Evolutionary conservation across 2,113 vertebrate species (phyloP).

Genomic region (Tenrec ecaudatus): DNA sequence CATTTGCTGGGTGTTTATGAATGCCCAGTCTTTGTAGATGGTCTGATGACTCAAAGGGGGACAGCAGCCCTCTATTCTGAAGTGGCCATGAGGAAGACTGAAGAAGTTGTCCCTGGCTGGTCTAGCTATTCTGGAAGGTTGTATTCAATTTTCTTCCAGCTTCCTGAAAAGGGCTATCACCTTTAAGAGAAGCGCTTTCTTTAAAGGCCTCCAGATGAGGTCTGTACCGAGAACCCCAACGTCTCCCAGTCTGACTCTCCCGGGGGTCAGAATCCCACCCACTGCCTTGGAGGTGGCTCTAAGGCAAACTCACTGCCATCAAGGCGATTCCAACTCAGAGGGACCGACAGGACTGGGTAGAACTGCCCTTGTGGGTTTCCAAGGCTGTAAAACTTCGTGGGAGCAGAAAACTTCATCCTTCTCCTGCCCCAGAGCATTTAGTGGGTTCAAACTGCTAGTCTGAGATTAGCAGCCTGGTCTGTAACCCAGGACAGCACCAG

Average conservation of each 20-base stretch:
- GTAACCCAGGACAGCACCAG: too few species aligned
- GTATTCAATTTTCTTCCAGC: not conserved
- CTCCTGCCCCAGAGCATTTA: too few species aligned
- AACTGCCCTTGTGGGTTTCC: not conserved
- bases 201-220: not conserved
- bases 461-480: too few species aligned
- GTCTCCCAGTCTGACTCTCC: not conserved
- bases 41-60: not conserved
- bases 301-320: not conserved
- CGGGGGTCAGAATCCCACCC: not conserved
- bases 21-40: not conserved
- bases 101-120: rapidly evolving
- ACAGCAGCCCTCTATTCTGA: not conserved
- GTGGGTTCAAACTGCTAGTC: too few species aligned
- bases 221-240: not conserved
- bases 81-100: not conserved
- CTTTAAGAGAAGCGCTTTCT: not conserved
- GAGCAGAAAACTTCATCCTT: not conserved
- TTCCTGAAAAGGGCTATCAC: not conserved
- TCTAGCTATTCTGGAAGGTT: not conserved
- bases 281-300: not conserved
- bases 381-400: not conserved
- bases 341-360: not conserved
- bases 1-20: not conserved
- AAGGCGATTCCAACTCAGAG: not conserved